Base-by-base conservation (phyloP, 2,113 vertebrate species). In the Clarias gariepinus region DNA sequence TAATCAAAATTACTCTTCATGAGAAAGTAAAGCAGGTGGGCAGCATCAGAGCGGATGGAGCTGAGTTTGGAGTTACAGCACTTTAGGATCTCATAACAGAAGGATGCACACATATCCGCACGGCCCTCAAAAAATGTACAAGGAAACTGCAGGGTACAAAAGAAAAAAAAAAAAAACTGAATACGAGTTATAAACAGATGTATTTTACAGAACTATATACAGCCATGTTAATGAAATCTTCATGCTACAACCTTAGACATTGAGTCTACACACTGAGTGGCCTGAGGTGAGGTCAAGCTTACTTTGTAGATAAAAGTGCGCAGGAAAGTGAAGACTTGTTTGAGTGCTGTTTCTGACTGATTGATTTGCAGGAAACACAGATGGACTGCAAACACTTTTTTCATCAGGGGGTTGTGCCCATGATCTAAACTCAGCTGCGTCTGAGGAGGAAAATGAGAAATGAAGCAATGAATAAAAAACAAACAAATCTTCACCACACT, bases 1-100 rank as follows among this genome's bases (percentile, higher is more conserved):
- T 98, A 99, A 92, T 99, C 98, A n/a, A 99, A 99, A 93, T 99
- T 99, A 94, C 98, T 99, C 91, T 97, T 96, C 98, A 99, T 99
- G 86, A 99, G 95, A 91, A 99, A 99, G 90, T 99, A 99, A 15
- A 99, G 96, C 79, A 99, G 95, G 77, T 98, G 97, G 0, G 98
- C 98, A 3, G 98, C 97, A 21, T 99, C 98, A 0, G 95, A 97
- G 61, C 98, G 95, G 88, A 99, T 98, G 89, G 97, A 97, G 93
- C 98, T 97, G 89, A 99, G 94, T 89, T 99, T 99, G 91, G 98
- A 98, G 94, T 99, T 99, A 68, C 98, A 99, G 81, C 96, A 99
- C 91, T 99, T 99, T 82, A 99, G 94, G 85, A 97, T 97, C 96
- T 99, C 98, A 1, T 98, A 99, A 94, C 98, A 99, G 90, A 99